Base-by-base conservation (phyloP, 2,888 invertebrate species). In the Latrodectus elegans region DNA sequence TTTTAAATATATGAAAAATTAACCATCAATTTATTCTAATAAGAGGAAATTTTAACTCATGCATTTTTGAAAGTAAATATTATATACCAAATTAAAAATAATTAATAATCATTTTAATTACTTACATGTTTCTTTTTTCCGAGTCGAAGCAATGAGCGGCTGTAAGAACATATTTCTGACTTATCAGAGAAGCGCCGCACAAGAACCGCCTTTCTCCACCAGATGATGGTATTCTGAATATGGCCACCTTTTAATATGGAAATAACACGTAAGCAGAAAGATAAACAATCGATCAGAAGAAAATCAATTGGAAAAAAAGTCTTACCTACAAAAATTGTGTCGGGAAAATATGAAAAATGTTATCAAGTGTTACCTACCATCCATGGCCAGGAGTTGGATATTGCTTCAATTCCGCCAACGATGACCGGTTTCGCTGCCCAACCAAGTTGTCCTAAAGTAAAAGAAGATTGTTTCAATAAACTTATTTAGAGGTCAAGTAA, bases 301-400 rank as follows among this genome's bases (percentile, higher is more conserved):
- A 55, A 22, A 38, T 38, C 38, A 38, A 38, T 38, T 12, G 14
- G 0, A 9, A 64, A n/a, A 12, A 64, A 64, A 64, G 15, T 1
- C 0, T 64, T 64, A 64, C 11, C 6, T 1, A 64, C 17, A n/a
- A 64, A 64, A 12, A n/a, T 64, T 64, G n/a, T 64, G 22, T 1
- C 0, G 1, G 22, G 22, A 22, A 22, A 22, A 22, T 22, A 22
- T 22, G 15, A 11, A 64, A 14, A 14, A 10, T 70, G 1, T 8
- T 9, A 70, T 70, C 26, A 8, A 70, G 26, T 14, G 11, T 17
- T n/a, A 22, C 72, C 81, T 79, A 89, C 89, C 89, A 89, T 89
- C 89, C 89, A 89, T n/a, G 89, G 89, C 89, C 89, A 89, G 9
- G 89, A 81, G 53, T 85, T 79, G 1, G 82, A 17, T 12, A 6